Evolutionary conservation across 2,797 vertebrate genomes (phyloP), one percentile per base, ranked within the genome.

Genomic region (Hephaestus fuliginosus): DNA sequence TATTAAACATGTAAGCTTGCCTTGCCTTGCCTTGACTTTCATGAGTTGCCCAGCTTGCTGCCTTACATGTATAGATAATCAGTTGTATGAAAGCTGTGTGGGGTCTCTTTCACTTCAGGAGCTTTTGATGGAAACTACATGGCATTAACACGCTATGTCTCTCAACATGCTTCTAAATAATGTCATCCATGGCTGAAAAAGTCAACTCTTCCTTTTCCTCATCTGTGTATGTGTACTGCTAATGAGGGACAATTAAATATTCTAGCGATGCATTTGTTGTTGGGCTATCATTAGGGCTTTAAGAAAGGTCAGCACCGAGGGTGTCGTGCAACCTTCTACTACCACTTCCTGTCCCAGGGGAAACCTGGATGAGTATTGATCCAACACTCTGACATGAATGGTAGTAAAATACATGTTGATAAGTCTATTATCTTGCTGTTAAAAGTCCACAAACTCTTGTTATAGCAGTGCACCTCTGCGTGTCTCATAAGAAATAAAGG

Each of bases 231-330:
- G 20, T 70, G 52, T 67, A 49, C 18, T 0, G 7, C 70, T 92
- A 92, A 93, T 88, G 70, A 91, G 87, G 63, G 51, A 68, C 46
- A 83, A 91, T 86, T 83, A 84, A 74, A 78, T 78, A 88, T 90
- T 85, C 69, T 30, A 58, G 10, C 60, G 65, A 76, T 74, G 30
- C 52, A 51, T 81, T 60, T 30, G 70, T 82, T 1, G n/a, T 81
- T n/a, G 28, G 76, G 53, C 39, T 63, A 46, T 84, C 60, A 87
- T 91, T 81, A 87, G 76, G 67, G 14, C 4, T 63, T 3, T 13
- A 39, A 63, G 78, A 90, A 94, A 94, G 90, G 90, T 92, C 87
- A 92, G 49, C 84, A 1, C 81, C 70, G 65, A 77, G 76, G 90
- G 86, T 86, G 89, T 56, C 36, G 0, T 28, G 30, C 76, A 82